Evolutionary conservation across 1,140 invertebrate species (phyloP).

Genomic region (Oreohelix idahoensis): DNA sequence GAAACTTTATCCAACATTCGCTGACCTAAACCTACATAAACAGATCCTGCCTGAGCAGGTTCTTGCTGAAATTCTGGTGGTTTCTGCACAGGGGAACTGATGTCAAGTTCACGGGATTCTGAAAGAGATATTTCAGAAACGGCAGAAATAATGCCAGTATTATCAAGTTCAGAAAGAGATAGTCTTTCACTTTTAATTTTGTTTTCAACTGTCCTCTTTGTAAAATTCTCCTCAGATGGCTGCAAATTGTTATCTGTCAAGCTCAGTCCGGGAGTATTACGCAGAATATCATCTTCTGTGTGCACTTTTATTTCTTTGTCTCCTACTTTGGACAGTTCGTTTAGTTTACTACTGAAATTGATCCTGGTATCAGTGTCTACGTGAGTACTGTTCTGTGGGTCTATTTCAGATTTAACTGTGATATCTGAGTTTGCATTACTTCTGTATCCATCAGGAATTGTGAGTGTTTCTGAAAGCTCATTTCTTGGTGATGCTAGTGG

Average conservation of each 20-base stretch:
- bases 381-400: background rate
- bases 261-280: background rate
- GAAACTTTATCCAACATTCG: background rate
- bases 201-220: background rate
- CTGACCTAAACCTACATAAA: too few relatives aligned
- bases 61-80: too few relatives aligned
- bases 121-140: background rate
- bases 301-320: background rate
- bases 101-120: background rate
- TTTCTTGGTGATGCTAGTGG: background rate
- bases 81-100: too few relatives aligned
- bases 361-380: background rate
- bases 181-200: background rate
- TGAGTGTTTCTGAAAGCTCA: background rate
- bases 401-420: background rate
- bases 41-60: too few relatives aligned
- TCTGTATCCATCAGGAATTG: background rate
- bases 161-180: background rate
- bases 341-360: background rate
- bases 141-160: background rate
- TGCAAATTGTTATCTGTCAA: conserved; percentile 3
- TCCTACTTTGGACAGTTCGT: background rate
- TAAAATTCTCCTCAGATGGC: background rate
- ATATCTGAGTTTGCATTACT: background rate
- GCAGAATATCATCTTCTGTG: background rate